Base-by-base conservation (phyloP, 1,140 invertebrate genomes). In the Drosophila lacertosa region DNA sequence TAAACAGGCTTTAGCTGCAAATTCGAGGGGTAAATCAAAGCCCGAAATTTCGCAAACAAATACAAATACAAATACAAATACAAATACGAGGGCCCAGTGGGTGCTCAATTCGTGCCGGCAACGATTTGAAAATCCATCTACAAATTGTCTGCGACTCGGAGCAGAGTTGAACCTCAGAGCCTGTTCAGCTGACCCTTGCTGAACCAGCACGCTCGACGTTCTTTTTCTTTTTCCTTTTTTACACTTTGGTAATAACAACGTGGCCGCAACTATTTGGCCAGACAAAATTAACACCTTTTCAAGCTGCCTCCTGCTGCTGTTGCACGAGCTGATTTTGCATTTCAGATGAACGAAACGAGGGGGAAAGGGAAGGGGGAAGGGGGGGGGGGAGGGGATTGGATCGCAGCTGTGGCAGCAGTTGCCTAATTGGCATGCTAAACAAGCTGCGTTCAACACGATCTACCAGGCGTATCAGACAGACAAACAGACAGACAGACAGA, bases 401-500 rank as follows among this genome's bases (percentile, higher is more conserved):
- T 84, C 62, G 65, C 50, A 82, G 44, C 26, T 57, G 63, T 26
- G 53, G 32, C 55, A 63, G 32, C 55, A 63, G 76, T 71, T 78
- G 82, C 82, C 82, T 86, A 88, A 88, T 89, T 88, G 82, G 82
- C 82, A 88, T 88, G 82, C 82, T 88, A 88, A 88, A 88, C 82
- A 88, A 88, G 82, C 82, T 88, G 78, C 83, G 83, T 88, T 88
- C 81, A 88, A 88, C 82, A 88, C 82, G 83, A 88, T 88, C 82
- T 88, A 83, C 82, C 77, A 81, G 73, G 63, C 82, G 70, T 81
- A 84, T 84, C 80, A 55, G 64, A 9, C 29, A 44, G 53, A 60
- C 54, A 70, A 42, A 55, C 48, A 64, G 59, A 60, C 20, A 18
- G 20, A 66, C 33, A 26, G 35, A 24, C 35, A 16, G 64, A 51